phyloP scores from a whole-genome alignment of 1,140 invertebrate species.

The Brachionus rotundiformis region DNA sequence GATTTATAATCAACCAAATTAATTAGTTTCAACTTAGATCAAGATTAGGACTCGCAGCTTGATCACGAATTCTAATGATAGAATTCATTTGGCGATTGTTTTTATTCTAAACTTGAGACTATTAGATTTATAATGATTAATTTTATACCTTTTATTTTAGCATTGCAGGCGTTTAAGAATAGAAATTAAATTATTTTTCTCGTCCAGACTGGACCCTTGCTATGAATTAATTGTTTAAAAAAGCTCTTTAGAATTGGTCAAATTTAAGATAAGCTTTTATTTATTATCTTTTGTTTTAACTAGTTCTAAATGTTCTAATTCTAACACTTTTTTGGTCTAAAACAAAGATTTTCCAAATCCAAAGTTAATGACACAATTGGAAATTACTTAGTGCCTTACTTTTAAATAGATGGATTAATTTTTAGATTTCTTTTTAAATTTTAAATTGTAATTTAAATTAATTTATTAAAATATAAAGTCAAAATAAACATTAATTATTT shows the following conservation, averaged over 20 bases:
- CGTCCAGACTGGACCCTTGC: neutral
- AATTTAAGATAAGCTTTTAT: neutral
- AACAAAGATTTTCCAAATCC: too few species aligned
- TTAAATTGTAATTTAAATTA: too few species aligned
- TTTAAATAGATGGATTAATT: too few species aligned
- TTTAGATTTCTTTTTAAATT: too few species aligned
- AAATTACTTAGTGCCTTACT: too few species aligned
- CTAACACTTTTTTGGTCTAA: neutral
- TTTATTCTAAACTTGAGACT: neutral
- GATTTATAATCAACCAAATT: neutral
- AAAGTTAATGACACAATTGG: neutral
- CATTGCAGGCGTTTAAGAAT: neutral
- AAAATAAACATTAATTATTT: too few species aligned
- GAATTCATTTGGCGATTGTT: constrained; percentile 3
- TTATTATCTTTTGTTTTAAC: neutral
- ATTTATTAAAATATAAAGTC: too few species aligned
- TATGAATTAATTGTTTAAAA: constrained; percentile 4
- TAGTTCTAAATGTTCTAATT: neutral
- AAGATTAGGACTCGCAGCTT: constrained; percentile 1
- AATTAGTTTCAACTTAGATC: neutral
- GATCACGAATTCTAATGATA: neutral
- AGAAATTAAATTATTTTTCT: neutral
- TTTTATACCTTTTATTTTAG: constrained; percentile 10
- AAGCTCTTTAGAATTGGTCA: neutral
- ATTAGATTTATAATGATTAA: constrained; percentile 3